These are phyloP conservation scores for Zaprionus kolodkinae DNA, from an alignment of 1,140 invertebrate genomes.

Conservation along the genomic window DNA sequence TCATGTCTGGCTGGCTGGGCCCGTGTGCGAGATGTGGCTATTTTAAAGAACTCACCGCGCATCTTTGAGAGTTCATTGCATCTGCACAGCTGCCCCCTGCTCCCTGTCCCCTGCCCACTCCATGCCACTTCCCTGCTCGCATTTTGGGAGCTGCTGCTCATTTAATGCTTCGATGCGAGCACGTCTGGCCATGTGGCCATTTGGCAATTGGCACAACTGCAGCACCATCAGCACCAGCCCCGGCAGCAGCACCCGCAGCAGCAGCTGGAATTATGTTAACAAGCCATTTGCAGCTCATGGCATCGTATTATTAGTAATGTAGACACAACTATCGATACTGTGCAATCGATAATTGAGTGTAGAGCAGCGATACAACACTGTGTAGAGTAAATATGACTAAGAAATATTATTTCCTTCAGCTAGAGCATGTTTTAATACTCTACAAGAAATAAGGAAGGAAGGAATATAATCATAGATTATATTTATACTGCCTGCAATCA, in stretches of 20 bases:
- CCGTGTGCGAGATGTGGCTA: slow-evolving; percentile 37
- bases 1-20: too few species aligned
- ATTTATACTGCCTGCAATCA: too few species aligned
- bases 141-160: slow-evolving; percentile 39
- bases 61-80: slow-evolving; percentile 73
- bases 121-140: slow-evolving; percentile 1
- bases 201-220: slow-evolving; percentile 35
- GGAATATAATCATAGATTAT: too few species aligned
- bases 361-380: too few species aligned
- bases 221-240: background rate
- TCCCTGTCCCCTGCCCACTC: too few species aligned
- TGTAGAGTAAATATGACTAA: too few species aligned
- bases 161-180: slow-evolving; percentile 47
- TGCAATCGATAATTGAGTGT: slow-evolving; percentile 3
- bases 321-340: background rate
- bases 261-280: slow-evolving; percentile 4
- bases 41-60: slow-evolving; percentile 48
- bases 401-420: too few species aligned
- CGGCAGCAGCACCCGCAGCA: background rate
- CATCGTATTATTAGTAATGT: background rate
- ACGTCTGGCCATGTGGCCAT: slow-evolving; percentile 38
- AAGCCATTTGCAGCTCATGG: slow-evolving; percentile 3
- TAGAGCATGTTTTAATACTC: too few species aligned
- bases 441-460: too few species aligned
- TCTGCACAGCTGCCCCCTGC: slow-evolving; percentile 17